A percentile compares a stretch with the other conserved stretches of the same genome.
Conservation (phyloP, 2,888 invertebrate species). For the Strigamia transsilvanica region DNA sequence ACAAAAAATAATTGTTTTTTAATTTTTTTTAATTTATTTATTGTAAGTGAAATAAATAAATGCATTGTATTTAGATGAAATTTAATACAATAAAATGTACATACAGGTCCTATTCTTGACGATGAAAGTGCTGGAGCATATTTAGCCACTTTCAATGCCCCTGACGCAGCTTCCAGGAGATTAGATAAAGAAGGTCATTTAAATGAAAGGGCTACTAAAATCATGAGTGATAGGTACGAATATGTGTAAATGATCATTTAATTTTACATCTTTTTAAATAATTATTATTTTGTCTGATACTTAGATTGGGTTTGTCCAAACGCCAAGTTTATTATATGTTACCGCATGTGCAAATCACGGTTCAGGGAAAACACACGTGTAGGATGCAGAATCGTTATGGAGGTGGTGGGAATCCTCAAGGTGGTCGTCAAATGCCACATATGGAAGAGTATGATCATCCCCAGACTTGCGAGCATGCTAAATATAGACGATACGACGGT, state of each 20-base stretch:
- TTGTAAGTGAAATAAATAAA: too few relatives aligned
- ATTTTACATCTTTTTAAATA: not conserved
- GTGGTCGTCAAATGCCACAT: conserved; percentile 50
- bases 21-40: not conserved
- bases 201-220: conserved; percentile 55
- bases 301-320: conserved; percentile 53
- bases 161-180: conserved; percentile 55
- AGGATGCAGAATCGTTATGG: conserved; percentile 44
- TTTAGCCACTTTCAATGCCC: conserved; percentile 56
- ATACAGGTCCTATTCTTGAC: conserved; percentile 39
- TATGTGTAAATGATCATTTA: not conserved
- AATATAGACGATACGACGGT: conserved; percentile 55
- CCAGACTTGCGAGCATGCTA: conserved; percentile 53
- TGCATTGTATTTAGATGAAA: too few relatives aligned
- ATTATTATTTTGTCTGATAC: not conserved
- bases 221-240: conserved; percentile 55
- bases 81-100: not conserved
- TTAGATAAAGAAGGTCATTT: conserved; percentile 56
- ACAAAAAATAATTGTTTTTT: not conserved
- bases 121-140: conserved; percentile 53
- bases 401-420: conserved; percentile 1
- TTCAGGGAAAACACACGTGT: conserved; percentile 22
- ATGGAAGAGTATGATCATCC: conserved; percentile 53
- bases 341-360: conserved; percentile 52
- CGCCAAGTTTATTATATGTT: conserved; percentile 55